Base-by-base conservation (phyloP, 1,140 invertebrate genomes). In the Megalopta genalis region DNA sequence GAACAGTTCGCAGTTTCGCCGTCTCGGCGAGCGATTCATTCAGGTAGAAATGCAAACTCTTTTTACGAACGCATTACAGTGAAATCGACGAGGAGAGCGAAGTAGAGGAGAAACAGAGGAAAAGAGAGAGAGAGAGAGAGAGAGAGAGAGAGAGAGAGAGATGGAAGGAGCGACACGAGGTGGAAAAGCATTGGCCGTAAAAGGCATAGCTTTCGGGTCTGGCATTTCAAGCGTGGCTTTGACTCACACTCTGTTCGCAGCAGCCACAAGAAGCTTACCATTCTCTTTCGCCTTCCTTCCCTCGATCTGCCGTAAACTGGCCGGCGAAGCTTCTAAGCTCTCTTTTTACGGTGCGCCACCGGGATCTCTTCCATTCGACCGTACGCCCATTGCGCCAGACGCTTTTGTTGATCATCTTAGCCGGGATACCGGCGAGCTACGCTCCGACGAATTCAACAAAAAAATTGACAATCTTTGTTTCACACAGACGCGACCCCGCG, bases 271-370 rank as follows among this genome's bases (percentile, higher is more conserved):
- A 46, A 52, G 67, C 75, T 77, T 52, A 59, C 27, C 27, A 10
- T 70, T 52, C 64, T 6, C 73, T 69, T 52, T 39, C 52, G 39
- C 59, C 23, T 75, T 27, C 64, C 39, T 46, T 77, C 70, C 25
- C 62, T 52, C 52, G 49, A 52, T 21, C 49, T 12, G 8, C 77
- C 5, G 67, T 80, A 32, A 69, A 63, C 57, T 69, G 68, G 76
- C 75, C 70, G 46, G 8, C 16, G 27, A 59, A 65, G 59, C 67
- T 78, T 77, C 23, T n/a, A 52, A 60, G 39, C 67, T 66, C 67
- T 25, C 67, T 66, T 46, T 78, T 65, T 77, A 63, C 67, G 65
- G 23, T 52, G 27, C 27, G 39, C 65, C 39, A 65, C 23, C 79
- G 49, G 68, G 21, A 42, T 54, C 25, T 12, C 25, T 27, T n/a